phyloP scores from a whole-genome alignment of 2,888 invertebrate genomes.

The Plebejus argus region DNA sequence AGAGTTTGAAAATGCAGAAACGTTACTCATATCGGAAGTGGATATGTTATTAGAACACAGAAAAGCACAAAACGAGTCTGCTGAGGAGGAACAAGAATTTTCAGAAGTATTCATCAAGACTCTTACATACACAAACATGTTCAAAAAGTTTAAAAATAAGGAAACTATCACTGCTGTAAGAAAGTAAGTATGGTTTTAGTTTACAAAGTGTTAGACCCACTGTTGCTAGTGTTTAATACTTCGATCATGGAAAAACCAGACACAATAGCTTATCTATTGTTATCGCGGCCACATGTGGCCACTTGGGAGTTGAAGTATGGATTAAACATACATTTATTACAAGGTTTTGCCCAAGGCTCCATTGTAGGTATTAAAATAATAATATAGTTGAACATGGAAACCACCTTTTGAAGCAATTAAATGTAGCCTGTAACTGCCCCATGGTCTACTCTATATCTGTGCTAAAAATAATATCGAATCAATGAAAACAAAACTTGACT shows the following conservation, averaged over 20 bases:
- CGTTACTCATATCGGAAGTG: slow-evolving; percentile 96
- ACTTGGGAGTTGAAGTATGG: too few species aligned
- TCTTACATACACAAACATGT: slow-evolving; percentile 96
- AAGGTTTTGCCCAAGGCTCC: background rate
- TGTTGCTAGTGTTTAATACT: background rate
- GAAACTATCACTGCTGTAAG: slow-evolving; percentile 98
- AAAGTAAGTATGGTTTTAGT: slow-evolving; percentile 82
- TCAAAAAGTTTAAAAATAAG: slow-evolving; percentile 98
- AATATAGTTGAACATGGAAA: too few species aligned
- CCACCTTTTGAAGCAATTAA: too few species aligned
- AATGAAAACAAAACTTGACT: too few species aligned
- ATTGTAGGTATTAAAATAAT: background rate
- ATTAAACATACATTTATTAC: background rate
- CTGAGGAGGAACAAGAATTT: slow-evolving; percentile 99
- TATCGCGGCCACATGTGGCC: too few species aligned
- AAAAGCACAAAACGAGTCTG: slow-evolving; percentile 98
- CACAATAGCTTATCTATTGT: too few species aligned
- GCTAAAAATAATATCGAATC: too few species aligned
- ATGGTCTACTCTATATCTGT: too few species aligned
- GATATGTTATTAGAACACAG: slow-evolving; percentile 98
- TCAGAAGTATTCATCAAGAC: slow-evolving; percentile 99
- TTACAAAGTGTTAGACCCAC: background rate
- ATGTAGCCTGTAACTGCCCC: too few species aligned
- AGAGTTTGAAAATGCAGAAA: slow-evolving; percentile 99
- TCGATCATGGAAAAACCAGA: too few species aligned